phyloP scores from a whole-genome alignment of 2,888 invertebrate genomes.

The Adelphocoris suturalis region DNA sequence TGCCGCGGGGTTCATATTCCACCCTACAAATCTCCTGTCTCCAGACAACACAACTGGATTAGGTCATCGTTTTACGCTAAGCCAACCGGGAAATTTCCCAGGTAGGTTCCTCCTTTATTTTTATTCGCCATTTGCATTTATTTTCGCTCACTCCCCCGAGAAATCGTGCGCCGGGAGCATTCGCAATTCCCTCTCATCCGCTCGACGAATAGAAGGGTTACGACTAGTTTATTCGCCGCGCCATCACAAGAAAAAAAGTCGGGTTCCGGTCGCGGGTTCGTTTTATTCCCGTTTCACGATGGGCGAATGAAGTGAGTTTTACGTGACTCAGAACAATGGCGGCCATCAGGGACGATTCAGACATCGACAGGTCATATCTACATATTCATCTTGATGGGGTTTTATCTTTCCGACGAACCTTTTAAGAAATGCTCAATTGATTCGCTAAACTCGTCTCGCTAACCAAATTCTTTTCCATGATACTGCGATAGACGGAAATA shows the following conservation, averaged over 20 bases:
- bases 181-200: background rate
- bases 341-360: no score
- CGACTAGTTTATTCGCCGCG: slow-evolving; percentile 15
- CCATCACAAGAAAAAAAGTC: background rate
- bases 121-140: slow-evolving; percentile 13
- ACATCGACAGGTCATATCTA: no score
- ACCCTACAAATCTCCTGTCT: background rate
- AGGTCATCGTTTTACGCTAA: slow-evolving; percentile 38
- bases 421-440: no score
- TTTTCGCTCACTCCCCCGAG: background rate
- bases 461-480: no score
- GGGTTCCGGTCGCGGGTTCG: background rate
- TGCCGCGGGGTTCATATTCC: background rate
- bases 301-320: slow-evolving; percentile 6
- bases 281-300: background rate
- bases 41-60: slow-evolving; percentile 28
- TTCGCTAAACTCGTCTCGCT: no score
- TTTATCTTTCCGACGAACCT: no score
- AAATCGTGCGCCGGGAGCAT: background rate
- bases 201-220: background rate
- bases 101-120: background rate
- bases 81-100: background rate
- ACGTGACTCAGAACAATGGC: background rate
- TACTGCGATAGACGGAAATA: no score
- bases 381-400: no score